These are phyloP conservation scores for Arrhopalites spinosus DNA, from an alignment of 2,888 invertebrate genomes.

Conservation along the genomic window DNA sequence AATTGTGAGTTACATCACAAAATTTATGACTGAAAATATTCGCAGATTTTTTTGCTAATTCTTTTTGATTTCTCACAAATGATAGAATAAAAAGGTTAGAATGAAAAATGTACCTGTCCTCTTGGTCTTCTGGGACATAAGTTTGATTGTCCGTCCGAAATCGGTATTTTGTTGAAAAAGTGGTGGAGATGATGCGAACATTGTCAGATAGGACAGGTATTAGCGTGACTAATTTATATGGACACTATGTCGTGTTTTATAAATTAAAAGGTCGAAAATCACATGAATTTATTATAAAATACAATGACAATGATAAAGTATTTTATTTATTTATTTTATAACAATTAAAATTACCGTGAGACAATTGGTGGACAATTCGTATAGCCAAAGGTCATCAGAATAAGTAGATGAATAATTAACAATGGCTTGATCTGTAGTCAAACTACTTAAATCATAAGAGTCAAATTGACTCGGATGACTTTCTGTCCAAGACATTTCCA, in stretches of 20 bases:
- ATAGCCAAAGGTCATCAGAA: slow-evolving; percentile 64
- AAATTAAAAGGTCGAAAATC: too few species aligned
- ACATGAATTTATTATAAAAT: not conserved
- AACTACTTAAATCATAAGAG: slow-evolving; percentile 65
- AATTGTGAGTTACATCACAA: slow-evolving; percentile 26
- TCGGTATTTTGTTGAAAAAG: slow-evolving; percentile 49
- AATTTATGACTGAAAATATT: not conserved
- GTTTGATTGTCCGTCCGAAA: slow-evolving; percentile 43
- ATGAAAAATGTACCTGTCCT: slow-evolving; percentile 43
- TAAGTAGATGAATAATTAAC: slow-evolving; percentile 60
- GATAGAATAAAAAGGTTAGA: not conserved
- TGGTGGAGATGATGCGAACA: slow-evolving; percentile 38
- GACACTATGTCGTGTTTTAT: slow-evolving; percentile 30
- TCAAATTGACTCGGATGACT: slow-evolving; percentile 64
- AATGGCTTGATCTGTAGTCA: slow-evolving; percentile 72
- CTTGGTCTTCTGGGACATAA: slow-evolving; percentile 38
- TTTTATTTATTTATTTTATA: not conserved
- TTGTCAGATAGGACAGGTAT: not conserved
- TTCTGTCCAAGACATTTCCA: slow-evolving; percentile 53
- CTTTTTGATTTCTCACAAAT: not conserved
- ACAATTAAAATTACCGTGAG: slow-evolving; percentile 63
- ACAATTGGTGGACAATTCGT: slow-evolving; percentile 73
- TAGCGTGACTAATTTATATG: slow-evolving; percentile 6
- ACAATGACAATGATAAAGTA: too few species aligned
- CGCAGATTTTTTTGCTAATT: not conserved